Percentiles rank a stretch among this genome's conserved stretches.
phyloP scores from a whole-genome alignment of 2,888 invertebrate species.

The Mythimna vitellina region DNA sequence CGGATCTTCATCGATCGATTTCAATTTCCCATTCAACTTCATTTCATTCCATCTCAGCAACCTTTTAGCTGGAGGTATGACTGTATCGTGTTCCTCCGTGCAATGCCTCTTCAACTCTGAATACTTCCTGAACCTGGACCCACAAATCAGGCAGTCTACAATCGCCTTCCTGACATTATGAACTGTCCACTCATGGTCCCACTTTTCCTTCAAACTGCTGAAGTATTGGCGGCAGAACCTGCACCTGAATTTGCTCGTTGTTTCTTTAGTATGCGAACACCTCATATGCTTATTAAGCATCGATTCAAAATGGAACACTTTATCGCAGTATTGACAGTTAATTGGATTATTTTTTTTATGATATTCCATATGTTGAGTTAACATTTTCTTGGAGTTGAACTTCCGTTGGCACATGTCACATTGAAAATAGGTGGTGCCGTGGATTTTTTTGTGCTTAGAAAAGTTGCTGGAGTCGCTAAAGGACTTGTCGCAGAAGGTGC shows the following conservation, averaged over 20 bases:
- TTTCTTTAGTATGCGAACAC: slow-evolving; percentile 75
- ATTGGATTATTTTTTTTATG: slow-evolving; percentile 81
- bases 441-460: slow-evolving; percentile 88
- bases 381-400: slow-evolving; percentile 88
- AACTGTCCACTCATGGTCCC: slow-evolving; percentile 87
- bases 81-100: slow-evolving; percentile 71
- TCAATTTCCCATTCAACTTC: slow-evolving; percentile 45
- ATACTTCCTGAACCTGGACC: slow-evolving; percentile 84
- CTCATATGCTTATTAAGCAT: slow-evolving; percentile 85
- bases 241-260: slow-evolving; percentile 75
- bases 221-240: slow-evolving; percentile 79
- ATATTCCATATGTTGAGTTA: slow-evolving; percentile 85
- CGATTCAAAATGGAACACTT: slow-evolving; percentile 83
- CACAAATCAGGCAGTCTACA: slow-evolving; percentile 83
- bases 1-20: slow-evolving; percentile 37
- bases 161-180: slow-evolving; percentile 85
- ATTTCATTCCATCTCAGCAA: slow-evolving; percentile 66
- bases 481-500: slow-evolving; percentile 86
- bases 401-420: slow-evolving; percentile 87
- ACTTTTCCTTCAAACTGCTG: slow-evolving; percentile 82
- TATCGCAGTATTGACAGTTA: slow-evolving; percentile 78
- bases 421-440: slow-evolving; percentile 81
- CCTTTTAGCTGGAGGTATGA: slow-evolving; percentile 78
- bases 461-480: slow-evolving; percentile 89
- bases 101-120: slow-evolving; percentile 83